Percentiles rank a stretch among this genome's conserved stretches.
Conservation (phyloP, 2,113 vertebrate species). For the Rhodinocichla rosea region DNA sequence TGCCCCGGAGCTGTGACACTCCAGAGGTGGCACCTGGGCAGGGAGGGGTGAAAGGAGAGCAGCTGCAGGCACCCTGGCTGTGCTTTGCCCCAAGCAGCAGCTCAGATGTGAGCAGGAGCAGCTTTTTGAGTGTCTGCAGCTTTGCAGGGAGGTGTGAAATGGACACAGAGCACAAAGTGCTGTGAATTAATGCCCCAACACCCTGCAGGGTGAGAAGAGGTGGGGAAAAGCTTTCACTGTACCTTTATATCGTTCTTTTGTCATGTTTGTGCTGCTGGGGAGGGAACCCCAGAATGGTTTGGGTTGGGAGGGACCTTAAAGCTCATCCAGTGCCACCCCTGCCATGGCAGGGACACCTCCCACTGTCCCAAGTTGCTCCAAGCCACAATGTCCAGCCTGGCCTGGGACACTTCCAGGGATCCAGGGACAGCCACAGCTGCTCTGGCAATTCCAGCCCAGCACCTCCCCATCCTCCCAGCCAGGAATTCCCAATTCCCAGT, state of each 20-base stretch:
- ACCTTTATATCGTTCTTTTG: fast-evolving
- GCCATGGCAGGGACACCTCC: neutral
- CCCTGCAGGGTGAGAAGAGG: neutral
- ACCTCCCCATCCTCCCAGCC: neutral
- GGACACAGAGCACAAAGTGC: neutral
- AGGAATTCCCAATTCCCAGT: neutral
- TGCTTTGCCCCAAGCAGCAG: neutral
- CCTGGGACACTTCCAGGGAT: neutral
- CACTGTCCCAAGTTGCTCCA: neutral
- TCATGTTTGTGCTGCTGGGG: fast-evolving
- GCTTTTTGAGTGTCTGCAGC: fast-evolving
- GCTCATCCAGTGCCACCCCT: fast-evolving
- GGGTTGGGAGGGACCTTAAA: neutral
- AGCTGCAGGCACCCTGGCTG: fast-evolving
- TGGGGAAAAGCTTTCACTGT: fast-evolving
- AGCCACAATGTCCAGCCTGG: fast-evolving
- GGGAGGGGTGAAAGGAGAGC: neutral
- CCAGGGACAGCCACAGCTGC: neutral
- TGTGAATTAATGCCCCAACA: no score
- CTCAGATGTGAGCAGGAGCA: neutral
- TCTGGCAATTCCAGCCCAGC: neutral
- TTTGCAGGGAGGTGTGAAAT: neutral
- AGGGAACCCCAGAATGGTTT: neutral
- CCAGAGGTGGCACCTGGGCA: neutral
- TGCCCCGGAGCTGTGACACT: fast-evolving